Evolutionary conservation across 2,113 vertebrate genomes (phyloP), one percentile per base, ranked within the genome.

Genomic region (Pelobates fuscus): DNA sequence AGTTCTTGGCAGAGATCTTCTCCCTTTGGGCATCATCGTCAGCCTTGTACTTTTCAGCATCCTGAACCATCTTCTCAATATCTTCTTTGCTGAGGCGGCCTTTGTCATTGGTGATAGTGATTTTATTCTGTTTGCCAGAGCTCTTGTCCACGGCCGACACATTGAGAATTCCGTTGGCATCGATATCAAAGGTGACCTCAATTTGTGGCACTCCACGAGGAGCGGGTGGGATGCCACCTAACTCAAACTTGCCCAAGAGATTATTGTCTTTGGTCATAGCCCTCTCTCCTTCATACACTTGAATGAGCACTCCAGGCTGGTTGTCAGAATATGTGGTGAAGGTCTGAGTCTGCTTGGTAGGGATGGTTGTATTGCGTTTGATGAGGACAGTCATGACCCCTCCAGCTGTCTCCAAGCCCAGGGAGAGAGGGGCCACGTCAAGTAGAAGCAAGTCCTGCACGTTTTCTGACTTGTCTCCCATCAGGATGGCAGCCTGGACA

Each of bases 121-220:
- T 98, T 84, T 98, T 98, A 86, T 93, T 93, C 68, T 93, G 90
- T 72, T 93, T 93, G 54, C 91, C 92, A 24, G 91, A 90, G 67
- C 92, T 93, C 85, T 93, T 93, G 5, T 93, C 92, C 61, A 93
- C 90, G 65, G 90, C 90, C 66, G 92, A 93, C 1, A 93, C 90
- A 0, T 93, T 93, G 2, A 93, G 84, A 67, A 93, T 93, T 24
- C 89, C 87, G 0, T 85, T 89, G 82, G 86, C 86, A 80, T 90
- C 87, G 0, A 89, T 87, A 11, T 89, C 85, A 0, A 88, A 89
- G 8, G 86, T 90, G 24, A 89, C 87, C 68, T 89, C 83, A 2
- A 92, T 87, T 74, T 93, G 91, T 77, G 91, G 90, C 46, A 93
- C 92, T 1, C 92, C 92, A 65, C 91, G 85, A 12, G 64, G 91